Conservation (phyloP, 1,140 invertebrate genomes). For the Ctenoplectra terminalis region DNA sequence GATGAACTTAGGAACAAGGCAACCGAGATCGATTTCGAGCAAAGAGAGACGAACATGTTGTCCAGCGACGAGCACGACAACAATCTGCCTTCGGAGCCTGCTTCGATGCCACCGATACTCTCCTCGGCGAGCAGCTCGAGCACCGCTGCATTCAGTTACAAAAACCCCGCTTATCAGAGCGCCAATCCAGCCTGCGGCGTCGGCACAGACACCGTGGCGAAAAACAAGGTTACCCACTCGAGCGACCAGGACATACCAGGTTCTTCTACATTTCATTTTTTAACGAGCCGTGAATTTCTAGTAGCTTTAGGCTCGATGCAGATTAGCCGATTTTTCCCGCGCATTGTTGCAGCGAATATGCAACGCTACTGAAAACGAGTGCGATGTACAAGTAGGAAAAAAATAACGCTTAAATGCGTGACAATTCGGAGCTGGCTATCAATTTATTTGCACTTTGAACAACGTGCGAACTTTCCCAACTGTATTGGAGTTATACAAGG, state of each 20-base stretch:
- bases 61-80: conserved; percentile 75
- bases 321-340: no score
- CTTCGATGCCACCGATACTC: conserved; percentile 84
- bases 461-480: no score
- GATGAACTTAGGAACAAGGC: conserved; percentile 4
- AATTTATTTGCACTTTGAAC: no score
- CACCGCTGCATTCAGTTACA: conserved; percentile 86
- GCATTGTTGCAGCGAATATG: no score
- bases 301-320: no score
- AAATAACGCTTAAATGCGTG: no score
- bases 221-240: conserved; percentile 75
- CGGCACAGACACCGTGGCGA: conserved; percentile 66
- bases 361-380: no score
- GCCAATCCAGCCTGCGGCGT: conserved; percentile 85
- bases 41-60: conserved; percentile 26
- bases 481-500: no score
- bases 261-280: conserved; percentile 28
- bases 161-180: conserved; percentile 89
- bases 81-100: conserved; percentile 81
- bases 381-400: no score
- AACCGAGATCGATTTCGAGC: conserved; percentile 26
- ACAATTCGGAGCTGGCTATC: no score
- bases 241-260: conserved; percentile 82
- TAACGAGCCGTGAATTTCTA: no score
- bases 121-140: conserved; percentile 75